phyloP scores from a whole-genome alignment of 2,113 vertebrate genomes.

The Geococcyx californianus region DNA sequence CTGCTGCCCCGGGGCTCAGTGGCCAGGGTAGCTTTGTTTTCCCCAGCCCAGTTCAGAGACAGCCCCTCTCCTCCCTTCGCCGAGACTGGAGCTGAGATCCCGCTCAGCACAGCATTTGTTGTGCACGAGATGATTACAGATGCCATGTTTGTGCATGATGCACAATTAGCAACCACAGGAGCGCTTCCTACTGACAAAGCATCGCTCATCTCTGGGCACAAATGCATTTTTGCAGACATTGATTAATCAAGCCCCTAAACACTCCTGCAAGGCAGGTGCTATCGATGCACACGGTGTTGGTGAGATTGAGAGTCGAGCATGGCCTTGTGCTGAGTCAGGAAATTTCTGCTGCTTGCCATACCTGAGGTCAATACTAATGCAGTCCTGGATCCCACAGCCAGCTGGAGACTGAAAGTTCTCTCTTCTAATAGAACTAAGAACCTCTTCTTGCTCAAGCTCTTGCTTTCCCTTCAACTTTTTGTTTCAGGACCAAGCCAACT shows the following conservation, averaged over 20 bases:
- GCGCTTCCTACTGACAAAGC: fast-evolving
- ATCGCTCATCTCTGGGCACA: neutral
- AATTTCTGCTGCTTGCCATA: neutral
- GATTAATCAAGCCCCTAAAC: neutral
- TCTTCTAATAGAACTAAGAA: neutral
- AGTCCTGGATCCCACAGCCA: neutral
- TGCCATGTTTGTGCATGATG: neutral
- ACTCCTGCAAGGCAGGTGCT: neutral
- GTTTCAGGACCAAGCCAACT: neutral
- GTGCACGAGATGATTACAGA: neutral
- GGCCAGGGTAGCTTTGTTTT: neutral
- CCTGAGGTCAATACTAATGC: slow-evolving; percentile 22
- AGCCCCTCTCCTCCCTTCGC: fast-evolving
- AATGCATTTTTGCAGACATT: neutral
- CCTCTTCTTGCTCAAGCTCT: neutral
- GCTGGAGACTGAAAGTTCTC: neutral
- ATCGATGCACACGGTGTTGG: fast-evolving
- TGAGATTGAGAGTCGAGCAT: fast-evolving
- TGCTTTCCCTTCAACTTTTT: neutral
- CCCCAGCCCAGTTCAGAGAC: neutral
- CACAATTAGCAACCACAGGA: neutral
- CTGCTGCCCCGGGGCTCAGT: too few species aligned
- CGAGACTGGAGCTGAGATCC: neutral
- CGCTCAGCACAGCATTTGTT: neutral
- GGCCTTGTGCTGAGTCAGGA: neutral